Base-by-base conservation (phyloP, 2,888 invertebrate genomes). In the Drosophila aldrichi region DNA sequence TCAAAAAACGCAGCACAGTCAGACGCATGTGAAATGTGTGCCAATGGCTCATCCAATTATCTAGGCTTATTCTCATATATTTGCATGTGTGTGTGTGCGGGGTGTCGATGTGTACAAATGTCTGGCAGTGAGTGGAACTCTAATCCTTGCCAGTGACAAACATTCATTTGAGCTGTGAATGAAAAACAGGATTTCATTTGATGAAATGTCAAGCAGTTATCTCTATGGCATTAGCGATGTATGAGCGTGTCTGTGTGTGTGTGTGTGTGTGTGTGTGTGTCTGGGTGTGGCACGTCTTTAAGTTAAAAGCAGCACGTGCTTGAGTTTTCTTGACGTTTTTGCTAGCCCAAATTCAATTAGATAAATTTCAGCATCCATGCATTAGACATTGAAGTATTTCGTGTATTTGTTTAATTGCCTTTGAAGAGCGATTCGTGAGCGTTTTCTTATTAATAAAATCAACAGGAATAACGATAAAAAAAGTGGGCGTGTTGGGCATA, bases 321-420 rank as follows among this genome's bases (percentile, higher is more conserved):
- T 51, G 43, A 22, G 48, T 54, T 32, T 41, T 25, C 41, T 49
- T 46, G 41, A 34, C 20, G 54, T 57, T 43, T 64, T 72, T 55
- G 22, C 25, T 32, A 41, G 51, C 16, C 48, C 18, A 60, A 74
- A 67, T 69, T 60, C 79, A 74, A 88, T 85, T 82, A 72, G 77
- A 76, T 49, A 36, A 65, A 52, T 59, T 57, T 54, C 43, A 8
- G 54, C 67, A 61, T 62, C 18, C 52, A 43, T 59, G 52, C 55
- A 66, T 65, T 46, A 59, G 60, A 59, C 63, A 72, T 29, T 29
- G 29, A 29, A 29, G 29, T 55, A 60, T 49, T 57, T 41, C 64
- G 46, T 56, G 56, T 56, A 46, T 43, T 44, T 62, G 85, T 78
- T 77, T 88, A 88, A 83, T 88, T 83, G 74, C 65, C 77, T 73